Evolutionary conservation across 2,797 vertebrate genomes (phyloP), one percentile per base, ranked within the genome.

Genomic region (Phalloptychus januarius): DNA sequence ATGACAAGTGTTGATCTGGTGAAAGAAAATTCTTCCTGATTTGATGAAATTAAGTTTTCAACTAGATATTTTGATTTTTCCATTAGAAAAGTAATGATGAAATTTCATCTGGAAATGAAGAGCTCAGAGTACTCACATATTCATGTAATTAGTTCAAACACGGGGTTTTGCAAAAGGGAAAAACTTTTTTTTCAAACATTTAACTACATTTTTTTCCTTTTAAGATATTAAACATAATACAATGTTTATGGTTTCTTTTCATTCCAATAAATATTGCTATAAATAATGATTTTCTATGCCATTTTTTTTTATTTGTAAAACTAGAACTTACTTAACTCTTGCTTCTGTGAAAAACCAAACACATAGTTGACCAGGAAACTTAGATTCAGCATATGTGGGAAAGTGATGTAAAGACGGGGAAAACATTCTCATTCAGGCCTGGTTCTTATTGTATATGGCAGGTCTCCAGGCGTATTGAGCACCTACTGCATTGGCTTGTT

Each of bases 341-440:
- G 4, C 42, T 65, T 76, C 44, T 74, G 25, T 77, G 63, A 78
- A 72, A 74, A 79, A 56, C 4, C 63, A 65, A 40, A 48, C 67
- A 40, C 38, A 23, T 71, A 25, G 54, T 33, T 79, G 72, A 75
- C n/a, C 48, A 61, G 11, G 13, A 75, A 71, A 70, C 36, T 70
- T 75, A 73, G 56, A 72, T 46, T 13, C 12, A 82, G 58, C 31
- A 38, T 31, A 74, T 82, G 79, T 83, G 31, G 74, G 56, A 65
- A 46, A 72, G 73, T 54, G 72, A 76, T 79, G 80, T 77, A 10
- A 18, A 83, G 74, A 67, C 16, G 20, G 31, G 58, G 15, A 15
- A 42, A 85, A 69, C 42, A 54, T 75, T 63, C 63, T 74, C 44
- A 86, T 79, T 78, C 85, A 79, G 71, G 72, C n/a, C 25, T 70